phyloP scores from a whole-genome alignment of 2,797 vertebrate genomes.

The Smutsia gigantea region DNA sequence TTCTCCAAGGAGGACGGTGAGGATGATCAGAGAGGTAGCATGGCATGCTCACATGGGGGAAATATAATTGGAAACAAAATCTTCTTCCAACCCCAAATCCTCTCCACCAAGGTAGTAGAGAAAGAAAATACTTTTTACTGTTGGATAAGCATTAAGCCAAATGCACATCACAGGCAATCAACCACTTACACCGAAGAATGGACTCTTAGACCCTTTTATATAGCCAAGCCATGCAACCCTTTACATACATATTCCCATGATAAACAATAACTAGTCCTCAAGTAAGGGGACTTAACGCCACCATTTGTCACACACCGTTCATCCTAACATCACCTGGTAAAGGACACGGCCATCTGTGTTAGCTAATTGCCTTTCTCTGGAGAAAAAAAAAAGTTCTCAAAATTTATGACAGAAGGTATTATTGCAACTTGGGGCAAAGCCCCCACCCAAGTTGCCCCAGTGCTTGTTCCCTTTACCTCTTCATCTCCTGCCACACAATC shows the following conservation, averaged over 20 bases:
- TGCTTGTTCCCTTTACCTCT: background rate
- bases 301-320: background rate
- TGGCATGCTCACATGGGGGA: too few species aligned
- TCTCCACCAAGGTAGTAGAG: background rate
- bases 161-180: background rate
- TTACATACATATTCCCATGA: background rate
- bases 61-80: background rate
- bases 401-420: background rate
- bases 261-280: too few species aligned
- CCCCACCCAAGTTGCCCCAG: background rate
- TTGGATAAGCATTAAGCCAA: background rate
- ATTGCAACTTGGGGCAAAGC: background rate
- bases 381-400: background rate
- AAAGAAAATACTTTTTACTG: background rate
- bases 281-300: background rate
- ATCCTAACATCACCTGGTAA: background rate
- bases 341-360: background rate
- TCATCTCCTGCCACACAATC: background rate
- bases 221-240: background rate
- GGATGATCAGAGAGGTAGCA: too few species aligned
- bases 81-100: background rate
- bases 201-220: background rate
- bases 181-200: too few species aligned
- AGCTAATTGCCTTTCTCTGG: background rate
- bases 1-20: background rate